phyloP scores from a whole-genome alignment of 2,888 invertebrate species.

The Himalopsyche anomala region DNA sequence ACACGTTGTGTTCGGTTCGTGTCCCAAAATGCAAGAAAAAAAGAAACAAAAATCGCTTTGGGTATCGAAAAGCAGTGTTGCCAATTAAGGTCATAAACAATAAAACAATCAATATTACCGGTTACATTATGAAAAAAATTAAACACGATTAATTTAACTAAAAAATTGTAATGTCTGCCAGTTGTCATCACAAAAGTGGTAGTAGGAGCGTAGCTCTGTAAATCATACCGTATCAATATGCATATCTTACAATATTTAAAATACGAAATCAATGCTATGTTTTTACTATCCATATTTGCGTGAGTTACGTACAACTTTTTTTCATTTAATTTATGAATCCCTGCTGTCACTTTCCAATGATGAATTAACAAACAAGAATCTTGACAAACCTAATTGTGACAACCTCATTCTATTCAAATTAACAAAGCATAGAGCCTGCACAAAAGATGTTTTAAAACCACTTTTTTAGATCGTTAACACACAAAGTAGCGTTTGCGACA shows the following conservation, averaged over 20 bases:
- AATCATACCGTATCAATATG: too few relatives aligned
- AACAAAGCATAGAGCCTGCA: constrained; percentile 15
- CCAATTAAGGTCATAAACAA: too few relatives aligned
- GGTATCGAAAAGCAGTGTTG: too few relatives aligned
- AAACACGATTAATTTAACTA: too few relatives aligned
- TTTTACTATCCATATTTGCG: neutral
- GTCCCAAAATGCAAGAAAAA: too few relatives aligned
- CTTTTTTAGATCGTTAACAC: constrained; percentile 28
- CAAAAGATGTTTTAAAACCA: constrained; percentile 4
- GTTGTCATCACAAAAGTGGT: too few relatives aligned
- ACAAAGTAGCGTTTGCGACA: neutral
- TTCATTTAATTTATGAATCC: neutral
- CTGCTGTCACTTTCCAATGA: constrained; percentile 8
- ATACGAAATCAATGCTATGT: neutral
- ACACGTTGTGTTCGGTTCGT: too few relatives aligned
- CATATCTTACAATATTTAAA: too few relatives aligned
- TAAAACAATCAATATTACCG: too few relatives aligned
- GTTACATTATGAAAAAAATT: too few relatives aligned
- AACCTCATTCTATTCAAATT: constrained; percentile 39
- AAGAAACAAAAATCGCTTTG: neutral
- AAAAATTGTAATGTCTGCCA: too few relatives aligned
- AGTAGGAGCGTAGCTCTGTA: too few relatives aligned
- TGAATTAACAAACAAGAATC: constrained; percentile 11
- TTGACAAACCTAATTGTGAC: constrained; percentile 17
- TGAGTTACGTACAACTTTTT: neutral